Base-by-base conservation (phyloP, 2,888 invertebrate species). In the Hemaris fuciformis region DNA sequence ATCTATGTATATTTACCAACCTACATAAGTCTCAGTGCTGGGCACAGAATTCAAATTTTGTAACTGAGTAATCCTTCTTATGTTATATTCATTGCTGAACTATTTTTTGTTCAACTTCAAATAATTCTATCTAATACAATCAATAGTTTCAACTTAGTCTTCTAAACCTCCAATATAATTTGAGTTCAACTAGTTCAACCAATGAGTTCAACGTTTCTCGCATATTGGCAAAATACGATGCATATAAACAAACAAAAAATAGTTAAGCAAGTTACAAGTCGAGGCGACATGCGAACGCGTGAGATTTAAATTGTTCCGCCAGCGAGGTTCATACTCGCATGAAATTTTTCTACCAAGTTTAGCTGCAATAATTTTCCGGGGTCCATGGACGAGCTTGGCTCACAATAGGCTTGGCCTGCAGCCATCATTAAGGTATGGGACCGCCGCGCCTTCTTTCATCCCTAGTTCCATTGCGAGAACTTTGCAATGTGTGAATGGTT, bases 361-460 rank as follows among this genome's bases (percentile, higher is more conserved):
- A 75, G 81, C 75, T 73, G 41, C 59, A 42, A 83, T 90, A 88
- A 90, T 89, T 89, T 89, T 90, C 89, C 88, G 88, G 88, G 71
- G 76, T 69, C 71, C 72, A 74, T 70, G 80, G 71, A 72, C 75
- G 73, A 75, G 69, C 72, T 69, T 60, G 62, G 59, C 59, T 48
- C 62, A 88, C 85, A 87, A 89, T 89, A 81, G 78, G 72, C 66
- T 67, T 75, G 31, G 56, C 70, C 66, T 43, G 59, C n/a, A 63
- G 72, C 65, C 66, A 71, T 71, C 66, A 70, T 73, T 73, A 73
- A 70, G 67, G 66, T 64, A 62, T 60, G 41, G 34, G 45, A 58
- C 45, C 38, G 43, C 22, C 38, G 27, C 62, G 59, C 22, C 61
- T 57, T 46, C 46, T 61, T 58, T 58, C 46, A 61, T 57, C 23